Conservation (phyloP, 1,140 invertebrate genomes). For the Zaprionus tsacasi region DNA sequence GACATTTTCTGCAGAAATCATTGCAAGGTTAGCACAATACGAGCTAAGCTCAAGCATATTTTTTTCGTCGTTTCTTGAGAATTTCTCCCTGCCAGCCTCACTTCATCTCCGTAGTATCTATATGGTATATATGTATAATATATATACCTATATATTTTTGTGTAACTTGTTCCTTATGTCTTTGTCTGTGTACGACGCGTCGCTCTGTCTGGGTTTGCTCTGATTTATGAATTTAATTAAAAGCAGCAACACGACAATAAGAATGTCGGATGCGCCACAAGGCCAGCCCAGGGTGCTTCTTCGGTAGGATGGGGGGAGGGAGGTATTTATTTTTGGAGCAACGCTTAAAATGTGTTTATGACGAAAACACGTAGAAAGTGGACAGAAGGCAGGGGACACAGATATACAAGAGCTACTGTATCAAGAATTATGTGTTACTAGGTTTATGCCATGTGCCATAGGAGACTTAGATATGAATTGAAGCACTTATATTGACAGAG, state of each 20-base stretch:
- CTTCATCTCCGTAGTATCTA: not conserved
- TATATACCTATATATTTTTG: not conserved
- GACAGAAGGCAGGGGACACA: not conserved
- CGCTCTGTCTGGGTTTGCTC: conserved; percentile 26
- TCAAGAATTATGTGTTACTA: too few relatives aligned
- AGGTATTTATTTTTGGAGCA: conserved; percentile 20
- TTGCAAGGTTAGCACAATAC: conserved; percentile 56
- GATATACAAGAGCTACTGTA: too few relatives aligned
- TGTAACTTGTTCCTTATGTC: not conserved
- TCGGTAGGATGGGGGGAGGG: conserved; percentile 9
- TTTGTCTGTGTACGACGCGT: not conserved
- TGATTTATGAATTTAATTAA: conserved; percentile 82
- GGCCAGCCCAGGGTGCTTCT: conserved; percentile 27
- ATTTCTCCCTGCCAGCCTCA: conserved; percentile 18
- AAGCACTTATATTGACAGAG: too few relatives aligned
- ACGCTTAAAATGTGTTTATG: conserved; percentile 65
- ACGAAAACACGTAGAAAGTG: conserved; percentile 26
- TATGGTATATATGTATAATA: not conserved
- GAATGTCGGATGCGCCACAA: conserved; percentile 42
- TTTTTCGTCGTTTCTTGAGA: conserved; percentile 43
- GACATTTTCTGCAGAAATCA: conserved; percentile 42
- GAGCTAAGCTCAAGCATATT: conserved; percentile 34
- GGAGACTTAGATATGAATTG: too few relatives aligned
- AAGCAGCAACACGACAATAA: conserved; percentile 66
- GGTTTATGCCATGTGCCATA: too few relatives aligned